Evolutionary conservation across 2,113 vertebrate genomes (phyloP), one percentile per base, ranked within the genome.

Genomic region (Casuarius casuarius): DNA sequence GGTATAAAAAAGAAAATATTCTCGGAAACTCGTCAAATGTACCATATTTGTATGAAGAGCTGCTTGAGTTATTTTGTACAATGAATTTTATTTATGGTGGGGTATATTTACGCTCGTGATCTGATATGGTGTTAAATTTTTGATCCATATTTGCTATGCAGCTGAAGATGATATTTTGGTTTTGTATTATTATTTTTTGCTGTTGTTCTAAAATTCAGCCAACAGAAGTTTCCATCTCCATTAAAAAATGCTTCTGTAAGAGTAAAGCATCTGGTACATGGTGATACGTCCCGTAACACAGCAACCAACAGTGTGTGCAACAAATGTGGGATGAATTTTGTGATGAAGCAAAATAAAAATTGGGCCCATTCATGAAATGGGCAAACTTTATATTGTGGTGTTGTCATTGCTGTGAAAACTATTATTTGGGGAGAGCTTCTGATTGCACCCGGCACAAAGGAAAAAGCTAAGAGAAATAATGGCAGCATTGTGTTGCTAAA

Each of bases 21-120:
- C 95, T 92, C 59, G 49, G 87, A 90, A 97, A 87, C 81, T 97
- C 87, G 97, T 98, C 97, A 96, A 96, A 97, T 98, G 98, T 98
- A 98, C 92, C 98, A 98, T 98, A 98, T 98, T 98, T 98, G 97
- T 98, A 98, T 97, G 98, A 98, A 98, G 97, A 98, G 94, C 97
- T 97, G 97, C 95, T 97, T 94, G 97, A 97, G 95, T 92, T 96
- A 97, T 98, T 98, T 98, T 98, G 98, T 98, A 98, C 96, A 97
- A 98, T 94, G 94, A 97, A 96, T 97, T 98, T 98, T 98, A 98
- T 98, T 98, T 98, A 98, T 98, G 97, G 98, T 98, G 98, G 97
- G 96, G 98, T 98, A 96, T 98, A 97, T 97, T 98, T 97, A 98
- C 88, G 93, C 97, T 98, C 75, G 97, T 98, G 98, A 96, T 96